Base-by-base conservation (phyloP, 2,797 vertebrate species). In the Cirrhinus molitorella region DNA sequence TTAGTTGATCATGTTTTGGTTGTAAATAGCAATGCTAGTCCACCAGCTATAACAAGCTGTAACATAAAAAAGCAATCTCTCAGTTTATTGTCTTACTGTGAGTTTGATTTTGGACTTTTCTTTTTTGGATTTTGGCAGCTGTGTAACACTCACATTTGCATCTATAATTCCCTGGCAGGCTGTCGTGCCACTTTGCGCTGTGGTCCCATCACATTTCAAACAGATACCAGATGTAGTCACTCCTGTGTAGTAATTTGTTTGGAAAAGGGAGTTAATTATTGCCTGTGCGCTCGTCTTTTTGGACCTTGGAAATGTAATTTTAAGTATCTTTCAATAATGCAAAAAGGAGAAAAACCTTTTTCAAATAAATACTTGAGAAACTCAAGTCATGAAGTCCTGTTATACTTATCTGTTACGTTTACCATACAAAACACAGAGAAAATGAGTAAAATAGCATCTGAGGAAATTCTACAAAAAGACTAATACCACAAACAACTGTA, bases 101-200 rank as follows among this genome's bases (percentile, higher is more conserved):
- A 75, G 61, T 49, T 66, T 53, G 75, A 28, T 63, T 76, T 80
- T 16, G 11, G 45, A 21, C 28, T 59, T 14, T 31, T 28, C 13
- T 59, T 71, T 49, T 40, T 12, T 45, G 13, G 14, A 5, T 31
- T 80, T 57, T 80, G 78, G 78, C 78, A 81, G 51, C 70, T 40
- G 61, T 57, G 63, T 47, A 23, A 68, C 19, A 37, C 21, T 66
- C 45, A 47, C 40, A 68, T 81, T 81, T 80, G 71, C 37, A 67
- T 80, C 37, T 21, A 16, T 80, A 80, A 80, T 85, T 68, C 71
- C 25, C 67, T 81, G 79, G 67, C 79, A 34, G 23, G 40, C 40
- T 81, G 79, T 28, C 13, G n/a, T 6, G n/a, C 34, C 73, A 78
- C 65, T 76, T 47, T 71, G 31, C 13, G 5, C 49, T 31, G 65